Conservation (phyloP, 2,113 vertebrate genomes). For the Heterotis niloticus region DNA sequence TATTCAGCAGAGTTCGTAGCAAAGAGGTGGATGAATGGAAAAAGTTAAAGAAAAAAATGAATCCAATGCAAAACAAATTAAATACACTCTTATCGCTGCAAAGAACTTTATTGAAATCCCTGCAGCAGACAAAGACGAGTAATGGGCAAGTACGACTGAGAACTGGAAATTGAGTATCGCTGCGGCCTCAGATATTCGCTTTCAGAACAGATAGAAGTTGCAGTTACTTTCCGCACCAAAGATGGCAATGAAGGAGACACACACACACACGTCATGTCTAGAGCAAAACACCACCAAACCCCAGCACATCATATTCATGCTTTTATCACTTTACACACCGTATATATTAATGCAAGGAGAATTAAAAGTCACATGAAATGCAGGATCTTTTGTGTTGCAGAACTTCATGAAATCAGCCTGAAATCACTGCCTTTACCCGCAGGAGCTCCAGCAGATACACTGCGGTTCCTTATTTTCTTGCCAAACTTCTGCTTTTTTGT, state of each 20-base stretch:
- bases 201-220: background rate
- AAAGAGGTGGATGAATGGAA: constrained; percentile 5
- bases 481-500: too few species aligned
- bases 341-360: too few species aligned
- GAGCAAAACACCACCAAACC: background rate
- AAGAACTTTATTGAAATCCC: too few species aligned
- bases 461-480: too few species aligned
- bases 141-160: background rate
- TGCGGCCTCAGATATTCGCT: too few species aligned
- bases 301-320: background rate
- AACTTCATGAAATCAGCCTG: too few species aligned
- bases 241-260: background rate
- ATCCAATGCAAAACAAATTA: background rate
- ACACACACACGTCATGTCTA: too few species aligned
- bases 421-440: too few species aligned
- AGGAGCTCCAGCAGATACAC: too few species aligned
- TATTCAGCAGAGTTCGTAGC: background rate
- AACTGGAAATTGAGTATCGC: background rate
- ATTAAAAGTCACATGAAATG: too few species aligned
- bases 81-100: background rate
- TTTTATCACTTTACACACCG: too few species aligned
- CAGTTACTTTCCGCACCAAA: background rate
- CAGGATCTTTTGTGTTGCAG: too few species aligned
- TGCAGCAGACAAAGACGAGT: background rate
- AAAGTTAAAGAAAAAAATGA: background rate